Conservation (phyloP, 2,888 invertebrate species). For the Agriotes lineatus region DNA sequence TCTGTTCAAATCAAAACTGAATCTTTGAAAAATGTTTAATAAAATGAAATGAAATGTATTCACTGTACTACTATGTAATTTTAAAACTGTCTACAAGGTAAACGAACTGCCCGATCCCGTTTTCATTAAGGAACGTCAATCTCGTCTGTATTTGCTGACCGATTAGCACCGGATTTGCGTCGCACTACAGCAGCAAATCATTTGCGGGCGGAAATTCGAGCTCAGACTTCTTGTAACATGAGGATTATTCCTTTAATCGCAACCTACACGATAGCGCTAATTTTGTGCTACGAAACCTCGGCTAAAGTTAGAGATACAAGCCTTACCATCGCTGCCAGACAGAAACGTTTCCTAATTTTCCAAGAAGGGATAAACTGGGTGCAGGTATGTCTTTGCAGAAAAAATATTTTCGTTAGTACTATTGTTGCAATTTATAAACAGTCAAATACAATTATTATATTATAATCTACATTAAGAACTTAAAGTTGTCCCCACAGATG, state of each 20-base stretch:
- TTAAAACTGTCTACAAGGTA: constrained; percentile 13
- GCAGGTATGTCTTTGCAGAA: constrained; percentile 71
- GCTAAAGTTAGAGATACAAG: constrained; percentile 30
- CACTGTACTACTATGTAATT: neutral
- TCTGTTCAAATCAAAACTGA: too few relatives aligned
- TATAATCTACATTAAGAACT: neutral
- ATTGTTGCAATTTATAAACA: too few relatives aligned
- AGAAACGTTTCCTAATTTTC: constrained; percentile 71
- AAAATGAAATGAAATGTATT: too few relatives aligned
- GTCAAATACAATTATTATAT: too few relatives aligned
- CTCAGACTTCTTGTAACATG: constrained; percentile 23
- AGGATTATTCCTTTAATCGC: constrained; percentile 20
- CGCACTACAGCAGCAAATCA: constrained; percentile 11
- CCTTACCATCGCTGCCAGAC: constrained; percentile 59
- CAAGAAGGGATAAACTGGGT: constrained; percentile 72
- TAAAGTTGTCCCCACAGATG: constrained; percentile 66
- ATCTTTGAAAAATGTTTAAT: too few relatives aligned
- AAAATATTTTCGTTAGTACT: too few relatives aligned
- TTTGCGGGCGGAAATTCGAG: constrained; percentile 21
- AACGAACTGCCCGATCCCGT: constrained; percentile 33
- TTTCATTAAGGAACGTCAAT: constrained; percentile 21
- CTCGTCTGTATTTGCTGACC: constrained; percentile 9
- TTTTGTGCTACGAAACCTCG: neutral
- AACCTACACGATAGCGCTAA: neutral
- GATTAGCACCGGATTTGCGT: constrained; percentile 26